Percentiles rank a stretch among this genome's conserved stretches.
phyloP scores from a whole-genome alignment of 1,140 invertebrate genomes.

The Drosophila seguyi region DNA sequence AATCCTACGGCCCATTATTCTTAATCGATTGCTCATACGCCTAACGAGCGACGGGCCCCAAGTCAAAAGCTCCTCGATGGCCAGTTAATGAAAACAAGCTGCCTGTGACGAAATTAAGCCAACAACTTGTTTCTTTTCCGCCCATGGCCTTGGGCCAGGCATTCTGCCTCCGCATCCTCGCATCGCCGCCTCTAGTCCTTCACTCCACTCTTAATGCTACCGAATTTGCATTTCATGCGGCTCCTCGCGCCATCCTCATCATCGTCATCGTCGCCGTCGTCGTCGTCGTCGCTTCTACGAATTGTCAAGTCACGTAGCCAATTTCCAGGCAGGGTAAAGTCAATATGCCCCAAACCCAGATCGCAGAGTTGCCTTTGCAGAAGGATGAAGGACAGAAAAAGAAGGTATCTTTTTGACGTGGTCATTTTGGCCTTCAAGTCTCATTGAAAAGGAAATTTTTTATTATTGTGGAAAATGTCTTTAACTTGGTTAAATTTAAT shows the following conservation, averaged over 20 bases:
- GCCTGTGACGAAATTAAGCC: slow-evolving; percentile 73
- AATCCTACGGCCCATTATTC: slow-evolving; percentile 70
- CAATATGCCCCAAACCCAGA: slow-evolving; percentile 69
- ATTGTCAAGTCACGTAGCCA: slow-evolving; percentile 82
- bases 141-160: slow-evolving; percentile 9
- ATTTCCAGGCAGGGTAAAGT: slow-evolving; percentile 72
- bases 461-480: neutral
- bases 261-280: slow-evolving; percentile 40
- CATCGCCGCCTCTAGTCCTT: slow-evolving; percentile 3
- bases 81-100: slow-evolving; percentile 81
- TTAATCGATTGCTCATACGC: slow-evolving; percentile 80
- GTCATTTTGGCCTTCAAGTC: slow-evolving; percentile 12
- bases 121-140: slow-evolving; percentile 56
- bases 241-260: slow-evolving; percentile 44
- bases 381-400: slow-evolving; percentile 11
- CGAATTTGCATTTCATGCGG: slow-evolving; percentile 80
- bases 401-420: slow-evolving; percentile 21
- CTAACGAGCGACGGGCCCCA: slow-evolving; percentile 61
- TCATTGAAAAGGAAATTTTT: slow-evolving; percentile 6
- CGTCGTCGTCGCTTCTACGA: slow-evolving; percentile 45
- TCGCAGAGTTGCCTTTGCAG: slow-evolving; percentile 13
- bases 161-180: neutral
- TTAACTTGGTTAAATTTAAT: slow-evolving; percentile 1
- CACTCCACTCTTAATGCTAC: slow-evolving; percentile 61
- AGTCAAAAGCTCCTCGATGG: slow-evolving; percentile 48